Conservation (phyloP, 2,888 invertebrate species). For the Polia nebulosa region DNA sequence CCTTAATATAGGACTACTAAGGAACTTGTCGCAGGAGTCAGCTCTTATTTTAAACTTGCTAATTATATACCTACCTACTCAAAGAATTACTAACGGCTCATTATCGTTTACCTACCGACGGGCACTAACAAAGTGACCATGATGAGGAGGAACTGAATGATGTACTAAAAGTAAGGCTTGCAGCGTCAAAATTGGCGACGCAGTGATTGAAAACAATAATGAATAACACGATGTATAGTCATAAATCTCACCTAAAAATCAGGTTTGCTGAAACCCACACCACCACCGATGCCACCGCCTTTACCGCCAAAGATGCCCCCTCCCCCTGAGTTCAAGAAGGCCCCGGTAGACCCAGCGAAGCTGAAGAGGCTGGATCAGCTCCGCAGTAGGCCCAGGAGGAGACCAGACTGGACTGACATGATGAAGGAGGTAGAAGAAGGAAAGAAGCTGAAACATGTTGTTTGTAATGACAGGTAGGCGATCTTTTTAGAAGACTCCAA, state of each 20-base stretch:
- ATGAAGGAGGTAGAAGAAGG: constrained; percentile 97
- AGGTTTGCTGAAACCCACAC: constrained; percentile 88
- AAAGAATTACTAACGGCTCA: too few relatives aligned
- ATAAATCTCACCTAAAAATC: constrained; percentile 1
- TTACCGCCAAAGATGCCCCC: constrained; percentile 93
- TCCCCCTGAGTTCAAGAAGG: constrained; percentile 91
- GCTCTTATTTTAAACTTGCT: too few relatives aligned
- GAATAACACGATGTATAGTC: neutral
- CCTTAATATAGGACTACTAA: too few relatives aligned
- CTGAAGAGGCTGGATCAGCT: constrained; percentile 93
- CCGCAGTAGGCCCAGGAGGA: constrained; percentile 94
- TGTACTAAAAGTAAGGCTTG: neutral
- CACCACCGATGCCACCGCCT: constrained; percentile 93
- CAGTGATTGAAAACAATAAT: neutral
- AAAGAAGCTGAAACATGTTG: constrained; percentile 94
- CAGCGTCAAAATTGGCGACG: neutral
- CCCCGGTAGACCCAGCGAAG: constrained; percentile 91
- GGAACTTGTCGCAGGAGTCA: neutral
- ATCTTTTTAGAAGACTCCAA: too few relatives aligned
- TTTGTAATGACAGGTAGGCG: constrained; percentile 93
- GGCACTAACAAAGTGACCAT: neutral
- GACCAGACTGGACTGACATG: constrained; percentile 97
- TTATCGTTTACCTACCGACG: neutral
- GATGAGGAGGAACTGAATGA: neutral
- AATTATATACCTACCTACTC: too few relatives aligned